These are phyloP conservation scores for Trichogramma evanescens DNA, from an alignment of 2,888 invertebrate species.

Conservation along the genomic window DNA sequence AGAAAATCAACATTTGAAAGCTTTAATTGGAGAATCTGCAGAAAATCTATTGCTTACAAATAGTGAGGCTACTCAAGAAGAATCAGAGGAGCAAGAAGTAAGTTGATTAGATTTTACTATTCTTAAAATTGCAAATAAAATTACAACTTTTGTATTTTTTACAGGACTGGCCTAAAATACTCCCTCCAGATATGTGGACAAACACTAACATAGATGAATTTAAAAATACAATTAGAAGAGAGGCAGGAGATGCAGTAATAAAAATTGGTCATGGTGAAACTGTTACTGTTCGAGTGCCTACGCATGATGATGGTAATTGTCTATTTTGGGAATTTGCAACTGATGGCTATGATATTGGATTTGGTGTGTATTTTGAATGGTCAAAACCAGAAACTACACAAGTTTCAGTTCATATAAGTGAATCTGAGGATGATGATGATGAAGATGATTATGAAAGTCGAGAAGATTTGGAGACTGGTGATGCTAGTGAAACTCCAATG, in stretches of 20 bases:
- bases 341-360: slow-evolving; percentile 94
- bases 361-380: slow-evolving; percentile 99
- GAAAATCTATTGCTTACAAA: slow-evolving; percentile 23
- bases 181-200: slow-evolving; percentile 93
- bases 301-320: slow-evolving; percentile 85
- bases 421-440: slow-evolving; percentile 88
- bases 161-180: slow-evolving; percentile 51
- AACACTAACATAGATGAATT: slow-evolving; percentile 81
- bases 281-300: slow-evolving; percentile 93
- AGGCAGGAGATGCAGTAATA: slow-evolving; percentile 80
- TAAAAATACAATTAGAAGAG: slow-evolving; percentile 76
- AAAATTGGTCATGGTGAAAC: slow-evolving; percentile 95
- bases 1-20: slow-evolving; percentile 32
- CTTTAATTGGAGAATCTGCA: slow-evolving; percentile 30
- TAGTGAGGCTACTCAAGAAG: slow-evolving; percentile 32
- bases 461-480: slow-evolving; percentile 52
- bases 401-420: slow-evolving; percentile 92
- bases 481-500: slow-evolving; percentile 30
- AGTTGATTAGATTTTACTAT: neutral
- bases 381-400: slow-evolving; percentile 74
- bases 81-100: slow-evolving; percentile 32
- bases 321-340: slow-evolving; percentile 99
- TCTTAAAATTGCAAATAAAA: neutral
- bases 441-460: slow-evolving; percentile 57
- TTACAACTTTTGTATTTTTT: neutral